Evolutionary conservation across 2,113 vertebrate genomes (phyloP).

Genomic region (Ictalurus punctatus): DNA sequence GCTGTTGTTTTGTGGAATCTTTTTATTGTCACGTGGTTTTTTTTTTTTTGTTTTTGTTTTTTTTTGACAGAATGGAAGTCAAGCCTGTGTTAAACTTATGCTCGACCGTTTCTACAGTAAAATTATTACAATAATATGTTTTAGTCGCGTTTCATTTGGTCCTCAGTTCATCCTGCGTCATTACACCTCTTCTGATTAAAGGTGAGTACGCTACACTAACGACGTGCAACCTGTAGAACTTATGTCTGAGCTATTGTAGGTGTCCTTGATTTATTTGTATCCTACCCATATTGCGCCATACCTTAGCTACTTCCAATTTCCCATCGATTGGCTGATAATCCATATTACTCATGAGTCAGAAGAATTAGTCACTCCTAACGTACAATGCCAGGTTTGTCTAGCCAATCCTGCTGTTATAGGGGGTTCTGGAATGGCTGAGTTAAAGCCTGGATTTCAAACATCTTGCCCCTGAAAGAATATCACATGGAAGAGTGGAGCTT

Average conservation of each 20-base stretch:
- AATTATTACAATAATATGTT: not conserved
- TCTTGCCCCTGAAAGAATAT: too few relatives aligned
- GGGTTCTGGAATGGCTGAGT: too few relatives aligned
- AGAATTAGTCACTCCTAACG: not conserved
- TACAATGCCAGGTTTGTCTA: not conserved
- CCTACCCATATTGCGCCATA: too few relatives aligned
- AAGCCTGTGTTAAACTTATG: not conserved
- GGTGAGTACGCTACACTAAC: too few relatives aligned
- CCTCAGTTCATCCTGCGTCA: too few relatives aligned
- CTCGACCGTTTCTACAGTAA: not conserved
- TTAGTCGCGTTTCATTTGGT: not conserved
- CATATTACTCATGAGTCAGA: not conserved
- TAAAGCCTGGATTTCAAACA: too few relatives aligned
- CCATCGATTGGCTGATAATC: not conserved
- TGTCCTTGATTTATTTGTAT: not conserved
- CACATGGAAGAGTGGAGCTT: too few relatives aligned
- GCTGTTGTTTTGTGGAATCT: not conserved
- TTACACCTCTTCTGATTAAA: too few relatives aligned
- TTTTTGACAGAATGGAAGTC: constrained; percentile 41
- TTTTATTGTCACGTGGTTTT: constrained; percentile 36
- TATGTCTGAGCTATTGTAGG: too few relatives aligned
- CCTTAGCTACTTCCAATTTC: not conserved
- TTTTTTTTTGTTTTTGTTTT: constrained; percentile 60
- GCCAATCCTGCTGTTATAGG: not conserved
- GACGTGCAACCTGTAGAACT: too few relatives aligned